Evolutionary conservation across 2,113 vertebrate species (phyloP).

Genomic region (Austrofundulus limnaeus): DNA sequence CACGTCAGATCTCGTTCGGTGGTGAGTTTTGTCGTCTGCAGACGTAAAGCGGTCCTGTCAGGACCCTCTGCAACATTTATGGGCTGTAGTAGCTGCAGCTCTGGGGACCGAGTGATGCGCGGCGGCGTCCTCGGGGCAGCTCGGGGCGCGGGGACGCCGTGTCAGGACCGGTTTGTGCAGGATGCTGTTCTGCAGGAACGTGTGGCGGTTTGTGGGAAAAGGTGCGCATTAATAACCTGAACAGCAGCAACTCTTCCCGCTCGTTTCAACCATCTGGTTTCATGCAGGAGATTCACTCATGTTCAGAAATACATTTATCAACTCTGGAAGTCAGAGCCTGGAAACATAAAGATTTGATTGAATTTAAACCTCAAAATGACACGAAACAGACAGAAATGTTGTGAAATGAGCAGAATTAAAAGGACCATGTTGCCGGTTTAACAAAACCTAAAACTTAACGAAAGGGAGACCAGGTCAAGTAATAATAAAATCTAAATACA

Average conservation of each 20-base stretch:
- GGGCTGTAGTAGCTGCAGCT: constrained; percentile 27
- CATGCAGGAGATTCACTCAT: not conserved
- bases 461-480: no score
- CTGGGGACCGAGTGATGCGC: constrained; percentile 26
- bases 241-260: constrained; percentile 6
- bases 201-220: not conserved
- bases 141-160: constrained; percentile 56
- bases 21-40: constrained; percentile 18
- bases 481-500: no score
- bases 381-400: no score
- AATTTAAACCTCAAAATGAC: not conserved
- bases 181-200: no score
- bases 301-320: constrained; percentile 15
- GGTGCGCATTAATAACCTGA: constrained; percentile 25
- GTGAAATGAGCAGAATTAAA: constrained; percentile 7
- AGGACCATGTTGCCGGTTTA: not conserved
- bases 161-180: constrained; percentile 67
- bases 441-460: no score
- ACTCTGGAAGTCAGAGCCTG: not conserved
- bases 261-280: not conserved
- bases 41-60: constrained; percentile 18
- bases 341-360: not conserved
- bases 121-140: constrained; percentile 59
- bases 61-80: constrained; percentile 11
- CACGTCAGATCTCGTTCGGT: constrained; percentile 17